A percentile compares a stretch with the other conserved stretches of the same genome.
Evolutionary conservation across 2,888 invertebrate species (phyloP).

Genomic region (Troides aeacus): DNA sequence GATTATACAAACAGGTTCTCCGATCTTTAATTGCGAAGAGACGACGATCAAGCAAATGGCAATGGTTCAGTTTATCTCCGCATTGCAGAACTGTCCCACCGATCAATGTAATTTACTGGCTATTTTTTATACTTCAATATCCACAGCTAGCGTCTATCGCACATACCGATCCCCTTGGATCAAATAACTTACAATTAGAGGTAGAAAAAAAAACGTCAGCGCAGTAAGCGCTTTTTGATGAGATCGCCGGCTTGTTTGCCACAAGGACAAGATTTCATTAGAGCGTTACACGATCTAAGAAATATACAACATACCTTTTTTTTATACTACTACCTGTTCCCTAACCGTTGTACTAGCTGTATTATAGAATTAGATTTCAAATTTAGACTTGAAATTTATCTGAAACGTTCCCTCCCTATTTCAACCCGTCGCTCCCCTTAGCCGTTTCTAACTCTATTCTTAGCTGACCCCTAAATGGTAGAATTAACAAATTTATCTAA

Average conservation of each 20-base stretch:
- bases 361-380: too few relatives aligned
- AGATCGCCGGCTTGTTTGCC: conserved; percentile 59
- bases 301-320: conserved; percentile 28
- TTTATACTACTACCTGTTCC: too few relatives aligned
- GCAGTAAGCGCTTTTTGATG: conserved; percentile 69
- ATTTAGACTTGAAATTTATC: too few relatives aligned
- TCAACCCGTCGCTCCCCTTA: too few relatives aligned
- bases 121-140: conserved; percentile 22
- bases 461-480: too few relatives aligned
- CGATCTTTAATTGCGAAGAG: too few relatives aligned
- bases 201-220: conserved; percentile 50
- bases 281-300: conserved; percentile 51
- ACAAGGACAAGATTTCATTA: conserved; percentile 66
- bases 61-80: conserved; percentile 5
- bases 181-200: conserved; percentile 64
- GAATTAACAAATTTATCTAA: too few relatives aligned
- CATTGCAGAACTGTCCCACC: conserved; percentile 8
- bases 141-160: conserved; percentile 32
- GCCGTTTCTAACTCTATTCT: too few relatives aligned
- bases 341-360: too few relatives aligned
- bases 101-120: conserved; percentile 16
- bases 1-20: too few relatives aligned
- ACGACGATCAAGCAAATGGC: not conserved
- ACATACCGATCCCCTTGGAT: conserved; percentile 40
- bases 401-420: too few relatives aligned